phyloP scores from a whole-genome alignment of 2,888 invertebrate species.

The Penaeus monodon region DNA sequence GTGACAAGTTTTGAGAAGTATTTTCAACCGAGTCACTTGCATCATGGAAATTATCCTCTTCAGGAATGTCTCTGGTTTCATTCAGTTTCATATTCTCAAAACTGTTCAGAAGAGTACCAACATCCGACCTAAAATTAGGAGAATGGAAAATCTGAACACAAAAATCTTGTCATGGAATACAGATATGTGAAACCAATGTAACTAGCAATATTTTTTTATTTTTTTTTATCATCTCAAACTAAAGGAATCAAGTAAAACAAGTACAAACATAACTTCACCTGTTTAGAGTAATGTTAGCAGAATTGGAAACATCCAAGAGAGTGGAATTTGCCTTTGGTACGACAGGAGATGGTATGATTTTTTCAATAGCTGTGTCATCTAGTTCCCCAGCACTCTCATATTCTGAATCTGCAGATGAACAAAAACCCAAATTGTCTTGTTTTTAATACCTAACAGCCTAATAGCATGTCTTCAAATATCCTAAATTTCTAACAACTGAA shows the following conservation, averaged over 20 bases:
- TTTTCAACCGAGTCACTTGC: constrained; percentile 2
- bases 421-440: background rate
- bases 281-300: constrained; percentile 7
- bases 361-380: background rate
- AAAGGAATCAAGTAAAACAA: background rate
- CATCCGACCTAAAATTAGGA: constrained; percentile 37
- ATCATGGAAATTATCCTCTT: constrained; percentile 41
- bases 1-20: background rate
- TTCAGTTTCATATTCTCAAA: constrained; percentile 52
- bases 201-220: background rate
- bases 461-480: no score
- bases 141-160: background rate
- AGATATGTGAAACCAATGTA: background rate
- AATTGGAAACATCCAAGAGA: background rate
- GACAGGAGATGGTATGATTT: background rate
- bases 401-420: constrained; percentile 16
- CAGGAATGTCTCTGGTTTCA: constrained; percentile 16
- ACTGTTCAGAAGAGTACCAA: constrained; percentile 35
- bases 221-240: background rate
- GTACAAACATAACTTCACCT: background rate
- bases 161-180: background rate
- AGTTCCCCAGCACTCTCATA: constrained; percentile 39
- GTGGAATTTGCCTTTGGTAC: constrained; percentile 3
- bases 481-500: no score
- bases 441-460: no score